Evolutionary conservation across 1,140 invertebrate genomes (phyloP).

Genomic region (Ylistrum balloti): DNA sequence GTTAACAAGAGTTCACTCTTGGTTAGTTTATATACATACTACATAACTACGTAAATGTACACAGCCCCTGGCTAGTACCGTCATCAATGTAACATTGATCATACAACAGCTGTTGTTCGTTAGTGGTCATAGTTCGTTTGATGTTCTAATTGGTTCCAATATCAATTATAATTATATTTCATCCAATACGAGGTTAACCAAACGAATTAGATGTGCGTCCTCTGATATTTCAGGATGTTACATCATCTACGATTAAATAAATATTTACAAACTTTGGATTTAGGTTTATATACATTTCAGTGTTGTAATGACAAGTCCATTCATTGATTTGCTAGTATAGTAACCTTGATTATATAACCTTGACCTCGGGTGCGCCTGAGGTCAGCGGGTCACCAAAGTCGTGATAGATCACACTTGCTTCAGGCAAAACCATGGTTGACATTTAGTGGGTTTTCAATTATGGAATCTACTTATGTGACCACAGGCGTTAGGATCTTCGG

Average conservation of each 20-base stretch:
- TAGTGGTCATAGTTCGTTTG: not conserved
- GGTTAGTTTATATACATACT: too few species aligned
- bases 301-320: not conserved
- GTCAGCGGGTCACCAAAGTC: slow-evolving; percentile 1
- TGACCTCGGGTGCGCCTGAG: not conserved
- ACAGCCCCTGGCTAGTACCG: not conserved
- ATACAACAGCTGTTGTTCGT: not conserved
- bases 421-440: not conserved
- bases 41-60: not conserved
- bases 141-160: not conserved
- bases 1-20: too few species aligned
- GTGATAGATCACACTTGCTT: not conserved
- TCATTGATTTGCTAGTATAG: not conserved
- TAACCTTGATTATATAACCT: not conserved
- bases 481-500: not conserved
- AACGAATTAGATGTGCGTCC: not conserved
- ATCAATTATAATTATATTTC: not conserved
- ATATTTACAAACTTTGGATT: not conserved
- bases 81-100: not conserved
- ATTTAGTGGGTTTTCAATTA: not conserved
- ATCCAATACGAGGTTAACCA: not conserved
- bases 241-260: not conserved
- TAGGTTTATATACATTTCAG: slow-evolving; percentile 24
- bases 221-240: not conserved
- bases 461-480: not conserved